Evolutionary conservation across 2,113 vertebrate species (phyloP).

Genomic region (Ictalurus punctatus): DNA sequence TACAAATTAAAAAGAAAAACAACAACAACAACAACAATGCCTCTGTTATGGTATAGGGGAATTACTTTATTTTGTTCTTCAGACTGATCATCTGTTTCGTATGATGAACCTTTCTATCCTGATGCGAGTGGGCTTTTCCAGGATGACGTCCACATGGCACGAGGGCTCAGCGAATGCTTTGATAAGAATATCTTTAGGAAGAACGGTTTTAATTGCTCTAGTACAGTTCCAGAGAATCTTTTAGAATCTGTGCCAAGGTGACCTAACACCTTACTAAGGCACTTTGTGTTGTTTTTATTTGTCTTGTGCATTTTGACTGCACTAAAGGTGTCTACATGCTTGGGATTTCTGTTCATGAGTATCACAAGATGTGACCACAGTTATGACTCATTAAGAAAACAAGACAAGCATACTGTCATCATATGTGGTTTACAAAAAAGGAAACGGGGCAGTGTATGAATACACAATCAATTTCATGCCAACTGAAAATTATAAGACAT

Average conservation of each 20-base stretch:
- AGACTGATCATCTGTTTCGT: background rate
- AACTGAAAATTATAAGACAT: background rate
- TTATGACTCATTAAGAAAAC: background rate
- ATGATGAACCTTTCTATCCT: background rate
- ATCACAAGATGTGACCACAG: background rate
- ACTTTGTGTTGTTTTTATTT: background rate
- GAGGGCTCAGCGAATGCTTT: background rate
- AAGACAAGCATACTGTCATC: background rate
- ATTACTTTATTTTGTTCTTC: background rate
- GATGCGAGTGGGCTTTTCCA: background rate
- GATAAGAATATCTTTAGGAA: background rate
- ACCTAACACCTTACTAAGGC: background rate
- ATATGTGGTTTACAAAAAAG: background rate
- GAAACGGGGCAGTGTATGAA: background rate
- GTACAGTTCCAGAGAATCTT: background rate
- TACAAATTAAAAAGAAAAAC: background rate
- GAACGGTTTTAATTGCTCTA: background rate
- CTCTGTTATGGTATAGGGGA: background rate
- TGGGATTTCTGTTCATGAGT: background rate
- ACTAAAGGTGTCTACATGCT: background rate
- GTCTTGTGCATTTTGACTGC: background rate
- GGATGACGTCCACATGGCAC: background rate
- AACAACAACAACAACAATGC: too few species aligned
- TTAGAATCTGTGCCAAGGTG: background rate
- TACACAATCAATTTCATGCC: background rate